Evolutionary conservation across 2,888 invertebrate species (phyloP), one percentile per base, ranked within the genome.

Genomic region (Hypolimnas misippus): DNA sequence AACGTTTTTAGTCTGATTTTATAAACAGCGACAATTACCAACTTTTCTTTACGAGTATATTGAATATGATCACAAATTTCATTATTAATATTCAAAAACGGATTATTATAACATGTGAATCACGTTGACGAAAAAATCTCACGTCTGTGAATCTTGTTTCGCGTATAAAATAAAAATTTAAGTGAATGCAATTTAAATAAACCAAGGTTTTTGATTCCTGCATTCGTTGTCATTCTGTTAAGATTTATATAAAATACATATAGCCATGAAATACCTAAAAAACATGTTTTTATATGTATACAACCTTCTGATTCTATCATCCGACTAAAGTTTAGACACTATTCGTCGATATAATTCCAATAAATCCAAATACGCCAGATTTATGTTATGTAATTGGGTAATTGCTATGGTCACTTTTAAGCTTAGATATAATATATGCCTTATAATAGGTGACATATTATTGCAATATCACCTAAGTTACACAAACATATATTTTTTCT

Each of bases 21-120:
- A 46, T 46, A 46, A 46, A 46, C 19, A 17, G 12, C 21, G 21
- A 46, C 10, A 46, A 46, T 46, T 46, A 12, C n/a, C 1, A 46
- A 12, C 19, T 21, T 19, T 19, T 44, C 21, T 46, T 19, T 21
- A 8, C 21, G 3, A 12, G n/a, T 46, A 2, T 42, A 46, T 49
- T 49, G 25, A 25, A 14, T 29, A 25, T 14, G n/a, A 46, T 46
- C 44, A 21, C 19, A 46, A 19, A 12, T 46, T 21, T 5, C 21
- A 12, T 29, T 29, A 19, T 17, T 10, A 10, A 4, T 6, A 29
- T 29, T 49, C 25, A 6, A 29, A n/a, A 49, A 49, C 49, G 49
- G 29, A 14, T 49, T 49, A 25, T 21, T 49, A 14, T 49, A 25
- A 49, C 29, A 14, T 29, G 29, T 46, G 19, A 49, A 3, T 49